Evolutionary conservation across 2,797 vertebrate species (phyloP).

Genomic region (Thunnus albacares): DNA sequence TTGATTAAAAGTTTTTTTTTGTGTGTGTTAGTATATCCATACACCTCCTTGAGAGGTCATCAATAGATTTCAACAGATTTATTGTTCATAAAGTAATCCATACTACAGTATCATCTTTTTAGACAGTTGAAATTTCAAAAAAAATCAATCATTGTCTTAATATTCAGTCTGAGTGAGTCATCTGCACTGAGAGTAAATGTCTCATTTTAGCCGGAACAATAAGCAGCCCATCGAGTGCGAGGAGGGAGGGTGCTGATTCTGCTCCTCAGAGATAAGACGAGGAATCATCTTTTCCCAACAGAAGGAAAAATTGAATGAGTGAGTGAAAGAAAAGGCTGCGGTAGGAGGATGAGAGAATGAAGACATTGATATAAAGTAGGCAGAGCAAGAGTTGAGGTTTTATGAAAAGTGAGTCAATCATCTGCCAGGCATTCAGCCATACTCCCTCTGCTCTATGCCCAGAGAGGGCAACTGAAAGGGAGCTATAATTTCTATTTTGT

Average conservation of each 20-base stretch:
- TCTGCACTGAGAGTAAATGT: slow-evolving; percentile 24
- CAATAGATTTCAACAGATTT: background rate
- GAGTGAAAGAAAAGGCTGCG: slow-evolving; percentile 19
- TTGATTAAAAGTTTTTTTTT: too few species aligned
- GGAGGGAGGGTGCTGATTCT: slow-evolving; percentile 29
- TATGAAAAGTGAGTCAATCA: slow-evolving; percentile 50
- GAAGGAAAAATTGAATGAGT: slow-evolving; percentile 20
- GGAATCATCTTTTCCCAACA: slow-evolving; percentile 39
- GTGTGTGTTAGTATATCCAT: too few species aligned
- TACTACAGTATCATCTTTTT: background rate
- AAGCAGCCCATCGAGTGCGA: slow-evolving; percentile 20
- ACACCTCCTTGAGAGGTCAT: too few species aligned
- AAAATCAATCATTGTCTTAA: slow-evolving; percentile 27
- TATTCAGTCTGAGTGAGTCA: slow-evolving; percentile 31
- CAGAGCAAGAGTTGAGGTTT: slow-evolving; percentile 37
- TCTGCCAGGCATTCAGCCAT: slow-evolving; percentile 37
- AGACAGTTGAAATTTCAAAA: slow-evolving; percentile 7
- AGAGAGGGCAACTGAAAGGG: slow-evolving; percentile 37
- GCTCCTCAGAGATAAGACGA: slow-evolving; percentile 57
- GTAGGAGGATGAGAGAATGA: slow-evolving; percentile 24
- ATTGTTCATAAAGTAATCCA: slow-evolving; percentile 3
- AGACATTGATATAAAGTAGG: slow-evolving; percentile 27
- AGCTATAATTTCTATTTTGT: slow-evolving; percentile 44
- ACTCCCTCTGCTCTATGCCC: slow-evolving; percentile 45
- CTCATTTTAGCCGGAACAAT: slow-evolving; percentile 48